Percentiles rank a stretch among this genome's conserved stretches.
These are phyloP conservation scores for Aphelinus atriplicis DNA, from an alignment of 1,140 invertebrate species.

Conservation along the genomic window DNA sequence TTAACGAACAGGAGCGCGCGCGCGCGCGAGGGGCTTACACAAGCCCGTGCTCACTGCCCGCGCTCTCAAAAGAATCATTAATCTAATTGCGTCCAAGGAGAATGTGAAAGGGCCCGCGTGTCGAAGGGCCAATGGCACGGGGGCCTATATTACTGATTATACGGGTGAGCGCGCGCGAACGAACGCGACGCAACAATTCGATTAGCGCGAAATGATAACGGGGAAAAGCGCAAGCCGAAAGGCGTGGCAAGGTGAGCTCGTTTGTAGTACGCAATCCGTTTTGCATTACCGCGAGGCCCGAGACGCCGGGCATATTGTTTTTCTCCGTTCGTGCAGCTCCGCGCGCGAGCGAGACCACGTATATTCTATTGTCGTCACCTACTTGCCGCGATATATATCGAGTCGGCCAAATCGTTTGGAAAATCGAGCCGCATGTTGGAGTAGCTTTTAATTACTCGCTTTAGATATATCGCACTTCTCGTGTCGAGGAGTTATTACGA, in stretches of 20 bases:
- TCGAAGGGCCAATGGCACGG: conserved; percentile 21
- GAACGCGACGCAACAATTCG: conserved; percentile 34
- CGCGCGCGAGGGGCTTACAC: not conserved
- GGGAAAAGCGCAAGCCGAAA: conserved; percentile 7
- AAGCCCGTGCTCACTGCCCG: not conserved
- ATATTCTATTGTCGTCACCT: too few species aligned
- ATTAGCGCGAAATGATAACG: conserved; percentile 36
- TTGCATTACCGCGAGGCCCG: too few species aligned
- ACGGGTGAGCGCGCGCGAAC: not conserved
- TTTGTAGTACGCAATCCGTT: conserved; percentile 11
- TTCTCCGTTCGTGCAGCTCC: too few species aligned
- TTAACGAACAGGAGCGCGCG: not conserved
- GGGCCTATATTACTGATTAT: conserved; percentile 24
- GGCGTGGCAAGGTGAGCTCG: conserved; percentile 35
- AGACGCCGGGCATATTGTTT: too few species aligned
- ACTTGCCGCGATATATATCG: too few species aligned
- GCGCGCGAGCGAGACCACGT: too few species aligned
- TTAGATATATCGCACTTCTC: too few species aligned
- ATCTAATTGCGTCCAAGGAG: conserved; percentile 33
- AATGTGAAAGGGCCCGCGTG: conserved; percentile 34
- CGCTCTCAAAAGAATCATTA: conserved; percentile 19
- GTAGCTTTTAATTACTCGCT: too few species aligned
- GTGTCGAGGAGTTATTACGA: too few species aligned
- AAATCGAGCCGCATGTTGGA: too few species aligned
- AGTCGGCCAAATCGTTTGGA: too few species aligned